A percentile compares a stretch with the other conserved stretches of the same genome.
These are phyloP conservation scores for Craterocephalus amniculus DNA, from an alignment of 2,797 vertebrate species.

Conservation along the genomic window DNA sequence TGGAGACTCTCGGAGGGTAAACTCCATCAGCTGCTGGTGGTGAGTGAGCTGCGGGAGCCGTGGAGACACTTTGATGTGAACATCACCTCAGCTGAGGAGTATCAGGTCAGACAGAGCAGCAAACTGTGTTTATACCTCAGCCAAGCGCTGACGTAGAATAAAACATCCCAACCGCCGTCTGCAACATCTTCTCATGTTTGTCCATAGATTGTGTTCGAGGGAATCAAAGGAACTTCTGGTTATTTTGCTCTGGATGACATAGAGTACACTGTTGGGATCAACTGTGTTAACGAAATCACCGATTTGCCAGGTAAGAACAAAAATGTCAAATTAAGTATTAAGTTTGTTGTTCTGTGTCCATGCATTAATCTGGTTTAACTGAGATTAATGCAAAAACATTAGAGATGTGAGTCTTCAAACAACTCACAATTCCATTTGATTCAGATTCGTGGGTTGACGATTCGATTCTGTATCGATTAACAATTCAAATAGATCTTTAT, in stretches of 20 bases:
- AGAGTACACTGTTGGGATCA: conserved; percentile 67
- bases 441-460: too few relatives aligned
- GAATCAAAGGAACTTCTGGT: conserved; percentile 75
- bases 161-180: neutral
- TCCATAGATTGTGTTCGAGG: conserved; percentile 88
- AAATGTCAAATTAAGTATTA: neutral
- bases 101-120: conserved; percentile 74
- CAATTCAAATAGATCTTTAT: too few relatives aligned
- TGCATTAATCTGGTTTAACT: neutral
- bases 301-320: conserved; percentile 67
- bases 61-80: conserved; percentile 75
- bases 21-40: conserved; percentile 45
- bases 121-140: neutral
- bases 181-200: conserved; percentile 2
- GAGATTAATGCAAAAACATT: neutral
- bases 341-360: neutral
- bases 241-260: conserved; percentile 89
- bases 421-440: too few relatives aligned
- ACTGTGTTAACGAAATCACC: conserved; percentile 70
- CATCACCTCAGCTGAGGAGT: conserved; percentile 74
- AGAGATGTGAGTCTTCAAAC: too few relatives aligned
- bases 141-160: neutral
- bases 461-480: too few relatives aligned
- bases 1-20: conserved; percentile 49
- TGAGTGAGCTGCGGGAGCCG: conserved; percentile 36